Percentiles rank a stretch among this genome's conserved stretches.
Conservation (phyloP, 2,888 invertebrate genomes). For the Xanthorhoe designata region DNA sequence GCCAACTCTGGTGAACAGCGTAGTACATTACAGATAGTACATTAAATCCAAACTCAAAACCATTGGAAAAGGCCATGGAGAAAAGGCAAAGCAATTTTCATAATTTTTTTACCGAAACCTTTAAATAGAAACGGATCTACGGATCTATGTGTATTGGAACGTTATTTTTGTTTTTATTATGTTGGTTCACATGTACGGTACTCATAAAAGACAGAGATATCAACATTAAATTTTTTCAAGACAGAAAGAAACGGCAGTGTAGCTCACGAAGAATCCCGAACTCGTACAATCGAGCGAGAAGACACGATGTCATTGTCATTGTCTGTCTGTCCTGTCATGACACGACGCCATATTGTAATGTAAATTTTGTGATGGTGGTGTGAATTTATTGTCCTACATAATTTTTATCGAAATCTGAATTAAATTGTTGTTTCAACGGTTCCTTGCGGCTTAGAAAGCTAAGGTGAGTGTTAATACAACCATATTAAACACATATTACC, state of each 20-base stretch:
- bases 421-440: slow-evolving; percentile 52
- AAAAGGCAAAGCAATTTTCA: no score
- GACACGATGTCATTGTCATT: slow-evolving; percentile 2
- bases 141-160: slow-evolving; percentile 48
- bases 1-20: no score
- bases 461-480: slow-evolving; percentile 57
- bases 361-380: slow-evolving; percentile 74
- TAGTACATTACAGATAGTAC: no score
- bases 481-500: neutral
- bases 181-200: slow-evolving; percentile 7
- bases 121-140: no score
- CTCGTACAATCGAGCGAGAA: slow-evolving; percentile 1
- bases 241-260: slow-evolving; percentile 45
- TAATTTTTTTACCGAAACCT: no score
- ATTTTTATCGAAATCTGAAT: slow-evolving; percentile 52
- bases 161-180: slow-evolving; percentile 24
- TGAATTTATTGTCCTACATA: slow-evolving; percentile 56
- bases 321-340: slow-evolving; percentile 46
- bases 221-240: neutral
- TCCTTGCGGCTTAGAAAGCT: slow-evolving; percentile 57
- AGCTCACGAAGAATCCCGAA: slow-evolving; percentile 51
- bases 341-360: slow-evolving; percentile 80
- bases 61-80: no score
- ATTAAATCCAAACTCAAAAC: no score
- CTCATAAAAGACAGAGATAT: slow-evolving; percentile 47